Percentiles rank a stretch among this genome's conserved stretches.
These are phyloP conservation scores for Tinamus major DNA, from an alignment of 2,797 vertebrate genomes.

Conservation along the genomic window DNA sequence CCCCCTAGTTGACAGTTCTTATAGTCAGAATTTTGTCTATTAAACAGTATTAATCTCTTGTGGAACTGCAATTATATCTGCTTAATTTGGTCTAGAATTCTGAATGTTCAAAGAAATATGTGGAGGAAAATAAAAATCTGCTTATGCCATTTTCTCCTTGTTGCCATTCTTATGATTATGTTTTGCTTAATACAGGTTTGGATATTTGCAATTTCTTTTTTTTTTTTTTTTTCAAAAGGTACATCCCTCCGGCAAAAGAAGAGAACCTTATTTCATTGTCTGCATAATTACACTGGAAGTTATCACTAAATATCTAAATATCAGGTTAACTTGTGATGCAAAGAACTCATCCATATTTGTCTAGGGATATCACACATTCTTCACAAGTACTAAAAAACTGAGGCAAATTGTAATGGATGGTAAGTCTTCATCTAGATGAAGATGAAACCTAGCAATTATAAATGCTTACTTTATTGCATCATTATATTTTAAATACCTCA, in stretches of 20 bases:
- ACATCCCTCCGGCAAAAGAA: neutral
- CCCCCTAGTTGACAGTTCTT: neutral
- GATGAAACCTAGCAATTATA: conserved; percentile 41
- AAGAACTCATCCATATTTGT: neutral
- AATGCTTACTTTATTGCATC: conserved; percentile 43
- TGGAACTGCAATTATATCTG: neutral
- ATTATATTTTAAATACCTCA: conserved; percentile 16
- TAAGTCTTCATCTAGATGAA: conserved; percentile 27
- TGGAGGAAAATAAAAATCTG: neutral
- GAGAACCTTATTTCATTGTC: neutral
- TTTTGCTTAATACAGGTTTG: neutral
- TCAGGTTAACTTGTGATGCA: neutral
- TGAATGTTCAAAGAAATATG: neutral
- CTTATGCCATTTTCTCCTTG: neutral
- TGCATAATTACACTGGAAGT: neutral
- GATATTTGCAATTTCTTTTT: neutral
- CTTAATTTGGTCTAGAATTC: neutral
- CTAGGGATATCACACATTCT: neutral
- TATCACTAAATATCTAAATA: neutral
- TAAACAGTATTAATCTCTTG: neutral
- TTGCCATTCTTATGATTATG: neutral
- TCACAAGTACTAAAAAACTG: neutral
- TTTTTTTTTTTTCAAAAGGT: neutral
- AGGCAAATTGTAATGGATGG: neutral
- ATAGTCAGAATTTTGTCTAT: neutral